Base-by-base conservation (phyloP, 37 sponge, comb jelly and placozoan genomes). In the Spongilla lacustris region DNA sequence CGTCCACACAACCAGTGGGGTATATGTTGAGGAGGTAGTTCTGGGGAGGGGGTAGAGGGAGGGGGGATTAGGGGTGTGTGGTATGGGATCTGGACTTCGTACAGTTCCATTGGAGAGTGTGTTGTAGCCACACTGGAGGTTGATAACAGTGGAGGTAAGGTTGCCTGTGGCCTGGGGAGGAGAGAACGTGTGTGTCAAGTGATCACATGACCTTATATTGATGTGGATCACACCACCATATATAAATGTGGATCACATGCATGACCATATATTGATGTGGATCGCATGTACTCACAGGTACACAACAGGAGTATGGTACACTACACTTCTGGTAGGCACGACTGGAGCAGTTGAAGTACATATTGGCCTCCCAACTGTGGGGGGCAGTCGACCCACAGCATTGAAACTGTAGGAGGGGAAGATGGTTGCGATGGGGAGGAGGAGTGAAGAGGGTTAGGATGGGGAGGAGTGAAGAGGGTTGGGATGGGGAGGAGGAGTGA, bases 231-330 rank as follows among this genome's bases (percentile, higher is more conserved):
- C n/a, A n/a, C n/a, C n/a, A n/a, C n/a, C 21, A 17, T 14, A 17
- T 58, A 58, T 17, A 17, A 19, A 17, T 17, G 19, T 14, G 19
- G 1, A 58, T 14, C 14, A 19, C 36, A 19, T 1, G 11, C 2
- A 74, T n/a, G n/a, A n/a, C n/a, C 21, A 17, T 14, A 17, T 58
- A 58, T 17, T 8, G 1, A 17, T 17, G 19, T 14, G 19, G 1
- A 58, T 14, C 14, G 1, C 36, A 19, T 1, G 11, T 14, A 74
- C 96, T 84, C 73, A 95, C 96, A 76, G 74, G 69, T 1, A 69
- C 58, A 48, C 97, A 97, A 71, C 97, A 97, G 41, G 97, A 97
- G 75, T 87, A 97, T 0, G 97, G 97, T 5, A 94, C 95, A 75
- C 95, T 92, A 76, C 97, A 97, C 23, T 84, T 48, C 87, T 97